Conservation (phyloP, 1,140 invertebrate genomes). For the Ridgeia piscesae region DNA sequence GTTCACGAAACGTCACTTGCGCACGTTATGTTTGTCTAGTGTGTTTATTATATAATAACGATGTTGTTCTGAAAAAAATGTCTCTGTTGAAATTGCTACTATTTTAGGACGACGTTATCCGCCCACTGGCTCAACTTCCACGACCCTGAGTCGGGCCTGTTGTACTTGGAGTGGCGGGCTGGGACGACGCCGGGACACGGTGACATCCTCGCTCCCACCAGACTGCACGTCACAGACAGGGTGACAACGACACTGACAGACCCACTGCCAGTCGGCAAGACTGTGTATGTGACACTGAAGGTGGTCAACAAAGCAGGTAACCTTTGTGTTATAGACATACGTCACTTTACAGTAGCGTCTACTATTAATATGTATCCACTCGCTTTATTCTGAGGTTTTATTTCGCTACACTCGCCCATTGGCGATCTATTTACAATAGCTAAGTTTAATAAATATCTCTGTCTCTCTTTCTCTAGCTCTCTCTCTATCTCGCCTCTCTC, state of each 20-base stretch:
- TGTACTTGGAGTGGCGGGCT: not conserved
- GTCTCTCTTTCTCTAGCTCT: no score
- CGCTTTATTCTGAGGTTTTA: no score
- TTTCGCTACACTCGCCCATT: no score
- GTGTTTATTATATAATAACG: not conserved
- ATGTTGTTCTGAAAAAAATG: no score
- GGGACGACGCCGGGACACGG: not conserved
- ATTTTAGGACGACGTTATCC: not conserved
- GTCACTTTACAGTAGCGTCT: no score
- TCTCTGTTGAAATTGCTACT: not conserved
- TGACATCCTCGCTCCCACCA: not conserved
- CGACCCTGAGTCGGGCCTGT: not conserved
- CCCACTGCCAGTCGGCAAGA: slow-evolving; percentile 8
- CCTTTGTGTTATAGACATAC: no score
- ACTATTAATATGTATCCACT: no score
- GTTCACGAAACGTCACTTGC: not conserved
- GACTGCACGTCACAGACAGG: not conserved
- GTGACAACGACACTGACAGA: not conserved
- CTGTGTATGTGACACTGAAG: slow-evolving; percentile 8
- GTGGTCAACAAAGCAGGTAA: slow-evolving; percentile 8
- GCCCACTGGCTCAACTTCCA: slow-evolving; percentile 10
- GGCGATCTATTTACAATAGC: no score
- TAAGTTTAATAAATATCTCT: no score
- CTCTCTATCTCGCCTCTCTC: no score
- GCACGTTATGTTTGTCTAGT: not conserved